Evolutionary conservation across 2,113 vertebrate genomes (phyloP).

Genomic region (Mesitornis unicolor): DNA sequence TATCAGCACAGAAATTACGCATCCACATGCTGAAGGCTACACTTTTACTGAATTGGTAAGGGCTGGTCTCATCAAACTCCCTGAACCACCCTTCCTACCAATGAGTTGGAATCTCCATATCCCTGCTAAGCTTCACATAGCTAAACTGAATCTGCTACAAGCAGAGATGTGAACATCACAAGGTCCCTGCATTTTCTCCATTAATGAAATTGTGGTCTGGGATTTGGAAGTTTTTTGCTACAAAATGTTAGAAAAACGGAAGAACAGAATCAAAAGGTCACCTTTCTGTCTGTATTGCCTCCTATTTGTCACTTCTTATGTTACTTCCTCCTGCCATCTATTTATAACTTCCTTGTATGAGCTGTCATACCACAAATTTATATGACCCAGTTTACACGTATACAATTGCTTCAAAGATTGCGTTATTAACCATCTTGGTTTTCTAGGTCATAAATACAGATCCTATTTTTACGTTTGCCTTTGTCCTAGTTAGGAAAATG

Average conservation of each 20-base stretch:
- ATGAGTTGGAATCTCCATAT: neutral
- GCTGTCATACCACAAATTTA: slow-evolving; percentile 36
- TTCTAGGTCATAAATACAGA: slow-evolving; percentile 18
- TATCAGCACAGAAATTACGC: neutral
- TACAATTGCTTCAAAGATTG: neutral
- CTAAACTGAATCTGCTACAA: neutral
- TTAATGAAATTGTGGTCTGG: neutral
- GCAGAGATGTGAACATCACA: neutral
- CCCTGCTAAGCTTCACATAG: neutral
- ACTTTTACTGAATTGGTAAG: neutral
- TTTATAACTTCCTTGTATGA: slow-evolving; percentile 47
- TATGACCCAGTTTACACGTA: slow-evolving; percentile 13
- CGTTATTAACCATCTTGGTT: slow-evolving; percentile 12
- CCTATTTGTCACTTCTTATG: neutral
- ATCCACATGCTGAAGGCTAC: accelerated
- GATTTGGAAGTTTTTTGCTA: neutral
- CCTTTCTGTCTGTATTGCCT: neutral
- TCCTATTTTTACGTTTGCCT: slow-evolving; percentile 25
- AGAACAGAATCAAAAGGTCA: neutral
- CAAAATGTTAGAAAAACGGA: neutral
- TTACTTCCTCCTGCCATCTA: slow-evolving; percentile 30
- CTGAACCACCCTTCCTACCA: neutral
- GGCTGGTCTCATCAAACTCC: neutral
- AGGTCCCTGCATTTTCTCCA: neutral
- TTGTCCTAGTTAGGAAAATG: neutral